phyloP scores from a whole-genome alignment of 1,140 invertebrate genomes.

The Bombus haemorrhoidalis region DNA sequence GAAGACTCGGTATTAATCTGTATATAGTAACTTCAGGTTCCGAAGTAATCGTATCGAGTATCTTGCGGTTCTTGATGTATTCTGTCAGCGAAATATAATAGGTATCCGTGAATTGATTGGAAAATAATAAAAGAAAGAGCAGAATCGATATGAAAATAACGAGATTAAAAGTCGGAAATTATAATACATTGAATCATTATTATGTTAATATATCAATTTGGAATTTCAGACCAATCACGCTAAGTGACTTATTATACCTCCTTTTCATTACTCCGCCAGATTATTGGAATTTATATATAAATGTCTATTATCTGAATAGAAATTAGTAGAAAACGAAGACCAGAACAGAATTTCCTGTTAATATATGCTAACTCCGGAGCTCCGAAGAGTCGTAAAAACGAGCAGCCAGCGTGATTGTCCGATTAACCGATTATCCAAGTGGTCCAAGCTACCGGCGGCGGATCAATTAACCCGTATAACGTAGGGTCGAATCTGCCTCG shows the following conservation, averaged over 20 bases:
- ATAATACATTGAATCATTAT: too few relatives aligned
- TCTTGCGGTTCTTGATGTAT: too few relatives aligned
- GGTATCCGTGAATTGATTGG: background rate
- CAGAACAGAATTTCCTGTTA: background rate
- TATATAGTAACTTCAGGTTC: too few relatives aligned
- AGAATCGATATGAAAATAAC: background rate
- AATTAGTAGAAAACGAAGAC: background rate
- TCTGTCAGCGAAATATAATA: background rate
- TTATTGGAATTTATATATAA: background rate
- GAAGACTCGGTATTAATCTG: too few relatives aligned
- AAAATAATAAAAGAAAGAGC: background rate
- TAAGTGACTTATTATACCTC: background rate
- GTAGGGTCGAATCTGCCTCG: background rate
- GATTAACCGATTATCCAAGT: background rate
- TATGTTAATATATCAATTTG: background rate
- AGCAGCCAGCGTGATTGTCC: background rate
- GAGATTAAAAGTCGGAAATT: background rate
- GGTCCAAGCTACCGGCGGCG: background rate
- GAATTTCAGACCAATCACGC: background rate
- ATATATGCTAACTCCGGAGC: background rate
- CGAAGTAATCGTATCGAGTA: too few relatives aligned
- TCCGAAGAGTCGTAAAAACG: background rate
- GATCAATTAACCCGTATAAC: constrained; percentile 6
- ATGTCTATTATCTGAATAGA: background rate
- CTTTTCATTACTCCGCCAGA: background rate